phyloP scores from a whole-genome alignment of 2,797 vertebrate species.

The Simalia tracyae region DNA sequence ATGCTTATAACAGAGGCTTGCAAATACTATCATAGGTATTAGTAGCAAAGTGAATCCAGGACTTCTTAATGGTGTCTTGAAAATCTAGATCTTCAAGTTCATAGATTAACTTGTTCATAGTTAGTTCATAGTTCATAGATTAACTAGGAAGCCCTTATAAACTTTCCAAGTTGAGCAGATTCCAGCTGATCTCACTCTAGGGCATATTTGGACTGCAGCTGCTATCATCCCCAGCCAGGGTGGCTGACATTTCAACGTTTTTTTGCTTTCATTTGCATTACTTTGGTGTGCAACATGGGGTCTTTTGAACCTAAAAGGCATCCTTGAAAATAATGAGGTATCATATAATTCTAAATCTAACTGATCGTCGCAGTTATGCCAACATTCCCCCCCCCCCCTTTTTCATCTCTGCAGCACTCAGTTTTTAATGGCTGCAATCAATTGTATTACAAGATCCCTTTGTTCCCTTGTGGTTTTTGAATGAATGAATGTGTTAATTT shows the following conservation, averaged over 20 bases:
- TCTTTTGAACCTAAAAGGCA: neutral
- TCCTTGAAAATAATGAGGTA: neutral
- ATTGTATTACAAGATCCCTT: conserved; percentile 2
- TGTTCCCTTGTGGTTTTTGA: neutral
- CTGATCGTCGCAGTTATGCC: neutral
- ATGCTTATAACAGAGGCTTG: neutral
- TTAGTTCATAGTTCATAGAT: too few relatives aligned
- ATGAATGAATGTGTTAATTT: conserved; percentile 1
- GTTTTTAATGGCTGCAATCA: neutral
- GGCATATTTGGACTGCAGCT: neutral
- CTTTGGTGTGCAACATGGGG: neutral
- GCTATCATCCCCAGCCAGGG: neutral
- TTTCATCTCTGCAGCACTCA: neutral
- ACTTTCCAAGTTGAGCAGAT: neutral
- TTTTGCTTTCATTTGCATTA: neutral
- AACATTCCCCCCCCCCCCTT: neutral
- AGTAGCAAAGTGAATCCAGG: neutral
- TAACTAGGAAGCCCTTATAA: neutral
- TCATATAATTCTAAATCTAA: neutral
- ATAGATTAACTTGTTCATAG: too few relatives aligned
- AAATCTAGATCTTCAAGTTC: neutral
- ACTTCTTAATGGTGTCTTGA: neutral
- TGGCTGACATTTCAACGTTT: neutral
- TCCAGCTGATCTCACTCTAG: neutral
- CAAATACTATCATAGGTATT: neutral